phyloP scores from a whole-genome alignment of 64 coral and sea anemone genomes.

The Anthopleura sola region DNA sequence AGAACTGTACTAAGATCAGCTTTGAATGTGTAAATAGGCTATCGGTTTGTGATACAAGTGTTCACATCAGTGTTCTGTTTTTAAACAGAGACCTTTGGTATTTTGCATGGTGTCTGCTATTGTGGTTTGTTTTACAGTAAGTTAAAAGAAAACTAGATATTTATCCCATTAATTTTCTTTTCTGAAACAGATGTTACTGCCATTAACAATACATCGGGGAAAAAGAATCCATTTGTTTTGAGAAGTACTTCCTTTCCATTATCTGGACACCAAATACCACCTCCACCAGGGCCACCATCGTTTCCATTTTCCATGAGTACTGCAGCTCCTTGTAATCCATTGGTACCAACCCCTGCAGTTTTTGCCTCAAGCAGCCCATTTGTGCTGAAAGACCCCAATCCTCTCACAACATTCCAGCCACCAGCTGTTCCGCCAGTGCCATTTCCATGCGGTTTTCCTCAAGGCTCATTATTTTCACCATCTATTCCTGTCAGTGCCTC shows the following conservation, averaged over 20 bases:
- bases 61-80: no score
- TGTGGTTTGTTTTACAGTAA: no score
- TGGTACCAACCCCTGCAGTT: background rate
- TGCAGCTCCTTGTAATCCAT: background rate
- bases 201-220: background rate
- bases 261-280: background rate
- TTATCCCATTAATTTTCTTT: background rate
- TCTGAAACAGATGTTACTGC: background rate
- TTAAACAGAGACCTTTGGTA: no score
- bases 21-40: no score
- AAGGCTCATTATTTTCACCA: background rate
- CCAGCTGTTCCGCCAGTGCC: background rate
- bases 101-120: no score
- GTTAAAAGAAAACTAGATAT: no score
- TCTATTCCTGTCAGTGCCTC: background rate
- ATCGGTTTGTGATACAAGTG: no score
- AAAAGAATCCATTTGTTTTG: constrained; percentile 13
- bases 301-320: background rate
- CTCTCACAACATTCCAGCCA: background rate
- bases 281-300: background rate
- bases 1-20: no score
- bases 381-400: background rate
- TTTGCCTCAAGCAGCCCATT: background rate
- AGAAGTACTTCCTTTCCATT: background rate
- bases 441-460: background rate